Conservation (phyloP, 1,140 invertebrate genomes). For the Octopus sinensis region DNA sequence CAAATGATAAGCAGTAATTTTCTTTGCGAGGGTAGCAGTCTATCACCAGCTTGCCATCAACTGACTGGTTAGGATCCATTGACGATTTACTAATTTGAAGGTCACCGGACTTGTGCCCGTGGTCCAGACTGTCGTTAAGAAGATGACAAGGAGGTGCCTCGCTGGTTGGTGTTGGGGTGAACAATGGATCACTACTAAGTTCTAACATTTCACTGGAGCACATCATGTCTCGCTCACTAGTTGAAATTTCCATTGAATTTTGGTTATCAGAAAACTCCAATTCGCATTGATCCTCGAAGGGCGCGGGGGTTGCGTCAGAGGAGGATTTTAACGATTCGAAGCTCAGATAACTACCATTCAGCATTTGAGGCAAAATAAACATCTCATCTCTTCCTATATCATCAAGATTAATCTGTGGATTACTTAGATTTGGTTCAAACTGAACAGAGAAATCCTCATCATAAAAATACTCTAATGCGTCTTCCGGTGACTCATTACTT, state of each 20-base stretch:
- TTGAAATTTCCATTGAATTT: conserved; percentile 48
- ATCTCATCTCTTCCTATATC: conserved; percentile 22
- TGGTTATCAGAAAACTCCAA: conserved; percentile 45
- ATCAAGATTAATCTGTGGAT: conserved; percentile 29
- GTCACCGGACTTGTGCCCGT: conserved; percentile 12
- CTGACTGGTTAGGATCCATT: background rate
- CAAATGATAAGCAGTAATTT: conserved; percentile 50
- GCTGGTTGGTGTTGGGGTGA: conserved; percentile 43
- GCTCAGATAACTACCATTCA: conserved; percentile 47
- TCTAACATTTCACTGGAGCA: conserved; percentile 52
- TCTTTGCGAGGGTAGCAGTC: conserved; percentile 48
- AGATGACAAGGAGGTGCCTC: conserved; percentile 25
- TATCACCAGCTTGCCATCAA: conserved; percentile 37
- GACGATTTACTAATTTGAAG: conserved; percentile 33
- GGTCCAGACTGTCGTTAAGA: conserved; percentile 41
- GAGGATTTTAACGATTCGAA: conserved; percentile 37
- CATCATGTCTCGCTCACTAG: conserved; percentile 51
- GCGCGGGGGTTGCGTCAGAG: conserved; percentile 29
- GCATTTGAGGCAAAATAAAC: conserved; percentile 41
- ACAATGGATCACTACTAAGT: conserved; percentile 48
- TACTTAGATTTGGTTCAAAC: conserved; percentile 47
- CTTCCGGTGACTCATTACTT: conserved; percentile 27
- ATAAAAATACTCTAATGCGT: conserved; percentile 45
- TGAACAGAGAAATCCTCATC: conserved; percentile 53
- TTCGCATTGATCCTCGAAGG: conserved; percentile 32